Conservation (phyloP, 2,888 invertebrate genomes). For the Parascotia fuliginaria region DNA sequence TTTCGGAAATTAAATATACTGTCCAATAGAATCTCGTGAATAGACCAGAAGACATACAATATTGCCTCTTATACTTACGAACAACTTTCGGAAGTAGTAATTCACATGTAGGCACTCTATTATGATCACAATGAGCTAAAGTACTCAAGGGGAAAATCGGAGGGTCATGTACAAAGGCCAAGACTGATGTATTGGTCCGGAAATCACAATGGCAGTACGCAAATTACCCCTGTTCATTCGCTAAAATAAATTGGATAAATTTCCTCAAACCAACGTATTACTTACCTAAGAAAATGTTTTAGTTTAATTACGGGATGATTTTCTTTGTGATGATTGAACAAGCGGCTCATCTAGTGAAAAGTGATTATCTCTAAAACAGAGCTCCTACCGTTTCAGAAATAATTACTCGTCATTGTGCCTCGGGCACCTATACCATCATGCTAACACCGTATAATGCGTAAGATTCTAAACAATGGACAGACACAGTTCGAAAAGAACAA, state of each 20-base stretch:
- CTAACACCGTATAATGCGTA: too few relatives aligned
- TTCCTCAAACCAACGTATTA: slow-evolving; percentile 13
- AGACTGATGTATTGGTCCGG: slow-evolving; percentile 43
- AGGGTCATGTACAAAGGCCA: slow-evolving; percentile 44
- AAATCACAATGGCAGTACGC: slow-evolving; percentile 45
- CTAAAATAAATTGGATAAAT: slow-evolving; percentile 40
- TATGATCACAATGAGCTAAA: slow-evolving; percentile 36
- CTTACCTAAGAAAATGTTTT: background rate
- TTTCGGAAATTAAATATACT: background rate
- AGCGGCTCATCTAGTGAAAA: too few relatives aligned
- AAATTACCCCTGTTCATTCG: slow-evolving; percentile 40
- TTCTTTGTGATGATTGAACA: too few relatives aligned
- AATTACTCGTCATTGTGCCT: too few relatives aligned
- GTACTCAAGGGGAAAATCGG: slow-evolving; percentile 40
- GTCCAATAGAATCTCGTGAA: background rate
- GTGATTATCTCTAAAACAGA: too few relatives aligned
- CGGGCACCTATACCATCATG: too few relatives aligned
- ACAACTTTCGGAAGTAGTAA: slow-evolving; percentile 41
- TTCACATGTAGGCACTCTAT: slow-evolving; percentile 33
- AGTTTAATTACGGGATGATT: background rate
- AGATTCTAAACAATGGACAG: too few relatives aligned
- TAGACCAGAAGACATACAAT: background rate
- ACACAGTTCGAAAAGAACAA: background rate
- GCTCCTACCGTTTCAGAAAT: too few relatives aligned
- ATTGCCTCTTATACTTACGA: slow-evolving; percentile 1